Percentiles rank a stretch among this genome's conserved stretches.
These are phyloP conservation scores for Nomada goodeniana DNA, from an alignment of 2,888 invertebrate species.

Conservation along the genomic window DNA sequence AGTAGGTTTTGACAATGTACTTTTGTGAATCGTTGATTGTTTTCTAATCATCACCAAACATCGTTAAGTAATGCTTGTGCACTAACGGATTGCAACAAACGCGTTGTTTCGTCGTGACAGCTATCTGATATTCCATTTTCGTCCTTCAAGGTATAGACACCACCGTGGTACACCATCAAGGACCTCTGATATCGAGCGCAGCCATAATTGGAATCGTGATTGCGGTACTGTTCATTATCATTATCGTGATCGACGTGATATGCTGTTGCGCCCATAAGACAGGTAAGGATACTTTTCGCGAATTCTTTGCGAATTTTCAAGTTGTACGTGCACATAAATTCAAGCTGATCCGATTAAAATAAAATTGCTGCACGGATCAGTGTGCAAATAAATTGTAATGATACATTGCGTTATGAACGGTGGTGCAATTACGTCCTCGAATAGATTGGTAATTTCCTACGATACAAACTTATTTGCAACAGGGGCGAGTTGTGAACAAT, in stretches of 20 bases:
- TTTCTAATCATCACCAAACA: slow-evolving; percentile 80
- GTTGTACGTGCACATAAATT: too few relatives aligned
- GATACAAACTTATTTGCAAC: neutral
- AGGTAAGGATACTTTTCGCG: slow-evolving; percentile 75
- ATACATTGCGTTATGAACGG: neutral
- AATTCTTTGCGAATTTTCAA: too few relatives aligned
- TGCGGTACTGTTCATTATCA: slow-evolving; percentile 91
- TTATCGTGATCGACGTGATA: slow-evolving; percentile 91
- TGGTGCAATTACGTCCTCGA: neutral
- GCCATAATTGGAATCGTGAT: slow-evolving; percentile 94
- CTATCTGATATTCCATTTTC: slow-evolving; percentile 51
- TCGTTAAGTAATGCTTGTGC: slow-evolving; percentile 81
- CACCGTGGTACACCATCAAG: slow-evolving; percentile 82
- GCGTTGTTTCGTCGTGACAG: neutral
- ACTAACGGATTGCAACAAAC: slow-evolving; percentile 79
- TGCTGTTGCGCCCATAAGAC: slow-evolving; percentile 90
- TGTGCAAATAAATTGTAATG: too few relatives aligned
- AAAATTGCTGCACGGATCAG: neutral
- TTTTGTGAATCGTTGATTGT: neutral
- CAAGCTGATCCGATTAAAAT: neutral
- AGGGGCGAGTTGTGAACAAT: too few relatives aligned
- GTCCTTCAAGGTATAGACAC: slow-evolving; percentile 78
- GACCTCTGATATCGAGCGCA: slow-evolving; percentile 88
- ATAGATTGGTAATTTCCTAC: neutral
- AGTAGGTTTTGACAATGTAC: slow-evolving; percentile 73